Evolutionary conservation across 2,797 vertebrate species (phyloP).

Genomic region (Gymnocypris eckloni): DNA sequence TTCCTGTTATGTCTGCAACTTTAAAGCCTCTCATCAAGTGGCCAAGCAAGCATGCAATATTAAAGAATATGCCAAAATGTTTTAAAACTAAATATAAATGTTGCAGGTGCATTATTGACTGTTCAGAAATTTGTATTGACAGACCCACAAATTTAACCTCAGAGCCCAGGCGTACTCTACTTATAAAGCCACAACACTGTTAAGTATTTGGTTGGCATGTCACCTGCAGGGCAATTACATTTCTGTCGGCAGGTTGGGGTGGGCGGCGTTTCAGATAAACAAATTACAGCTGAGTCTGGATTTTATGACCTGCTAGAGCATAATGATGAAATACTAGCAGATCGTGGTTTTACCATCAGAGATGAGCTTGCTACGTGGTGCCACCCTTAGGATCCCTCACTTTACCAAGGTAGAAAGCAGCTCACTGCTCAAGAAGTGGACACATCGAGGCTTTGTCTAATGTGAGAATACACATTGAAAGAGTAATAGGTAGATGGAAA

Average conservation of each 20-base stretch:
- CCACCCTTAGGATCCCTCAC: background rate
- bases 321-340: background rate
- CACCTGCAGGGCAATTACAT: background rate
- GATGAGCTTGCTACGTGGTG: background rate
- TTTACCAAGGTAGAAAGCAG: background rate
- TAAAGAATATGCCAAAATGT: background rate
- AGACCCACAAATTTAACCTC: constrained; percentile 1
- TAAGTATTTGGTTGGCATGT: background rate
- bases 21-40: too few species aligned
- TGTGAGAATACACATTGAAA: background rate
- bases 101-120: constrained; percentile 11
- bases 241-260: constrained; percentile 9
- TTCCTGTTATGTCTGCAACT: too few species aligned
- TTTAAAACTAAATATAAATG: background rate
- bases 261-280: constrained; percentile 1
- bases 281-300: constrained; percentile 10
- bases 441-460: background rate
- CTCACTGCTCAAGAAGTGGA: background rate
- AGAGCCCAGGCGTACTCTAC: background rate
- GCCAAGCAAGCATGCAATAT: background rate
- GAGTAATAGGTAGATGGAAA: background rate
- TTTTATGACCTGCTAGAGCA: constrained; percentile 12
- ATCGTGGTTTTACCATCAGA: background rate
- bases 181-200: constrained; percentile 10
- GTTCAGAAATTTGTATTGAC: background rate